Base-by-base conservation (phyloP, 2,113 vertebrate genomes). In the Jacana jacana region DNA sequence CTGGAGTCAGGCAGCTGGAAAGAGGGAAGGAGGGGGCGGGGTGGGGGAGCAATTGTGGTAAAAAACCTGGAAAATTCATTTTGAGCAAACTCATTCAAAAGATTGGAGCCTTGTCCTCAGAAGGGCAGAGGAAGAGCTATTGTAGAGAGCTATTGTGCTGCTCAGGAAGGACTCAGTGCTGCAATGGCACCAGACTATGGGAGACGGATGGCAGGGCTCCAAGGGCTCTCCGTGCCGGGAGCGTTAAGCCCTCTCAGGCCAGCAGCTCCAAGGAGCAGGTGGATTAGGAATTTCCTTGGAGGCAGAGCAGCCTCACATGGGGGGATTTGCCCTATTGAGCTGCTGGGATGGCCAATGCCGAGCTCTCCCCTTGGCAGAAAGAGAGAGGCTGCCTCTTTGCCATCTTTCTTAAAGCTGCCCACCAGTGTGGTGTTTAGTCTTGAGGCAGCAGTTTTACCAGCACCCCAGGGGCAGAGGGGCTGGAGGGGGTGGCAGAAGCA, bases 31-130 rank as follows among this genome's bases (percentile, higher is more conserved):
- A 33, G 42, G 42, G 64, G 66, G 12, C 1, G 23, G 48, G 49
- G 44, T 13, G 52, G 49, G 40, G 79, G 24, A 91, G 48, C n/a
- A 49, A 83, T 68, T 64, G 84, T 49, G 58, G 58, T 14, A 40
- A 86, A 79, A 79, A 94, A 64, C 40, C 84, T 81, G 84, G 95
- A 83, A 83, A 86, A 89, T 81, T 92, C 94, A 54, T 93, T 93
- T 83, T 63, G 92, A 94, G 49, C 42, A 58, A 72, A 63, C 72
- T 89, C 87, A 61, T 92, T 86, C 76, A 46, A 86, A 93, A 76
- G 87, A 72, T 86, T 69, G 58, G 77, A 86, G 72, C 35, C 58
- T 66, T 60, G 80, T 83, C 57, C 87, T 86, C 57, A 19, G 81
- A 86, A 89, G 80, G 81, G 80, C 86, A 91, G 91, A 84, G 81